A percentile compares a stretch with the other conserved stretches of the same genome.
Conservation (phyloP, 1,140 invertebrate species). For the Bombus affinis region DNA sequence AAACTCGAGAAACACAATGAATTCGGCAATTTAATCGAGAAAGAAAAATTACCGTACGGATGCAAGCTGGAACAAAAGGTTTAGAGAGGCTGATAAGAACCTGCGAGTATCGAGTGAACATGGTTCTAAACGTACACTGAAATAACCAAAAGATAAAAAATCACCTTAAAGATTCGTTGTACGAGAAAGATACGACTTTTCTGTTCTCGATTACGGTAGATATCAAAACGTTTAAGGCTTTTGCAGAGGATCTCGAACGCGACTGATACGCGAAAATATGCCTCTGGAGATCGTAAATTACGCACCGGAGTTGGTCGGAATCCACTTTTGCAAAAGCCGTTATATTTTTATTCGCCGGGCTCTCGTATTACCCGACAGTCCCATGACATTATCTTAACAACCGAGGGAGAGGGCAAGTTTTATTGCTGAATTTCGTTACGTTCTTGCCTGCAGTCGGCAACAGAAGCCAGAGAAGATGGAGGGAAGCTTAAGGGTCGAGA, state of each 20-base stretch:
- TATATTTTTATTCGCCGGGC: slow-evolving; percentile 56
- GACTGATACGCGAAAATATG: slow-evolving; percentile 27
- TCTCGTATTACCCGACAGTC: neutral
- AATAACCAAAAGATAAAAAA: neutral
- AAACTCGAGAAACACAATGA: too few species aligned
- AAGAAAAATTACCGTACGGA: too few species aligned
- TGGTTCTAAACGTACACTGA: neutral
- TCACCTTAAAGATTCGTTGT: neutral
- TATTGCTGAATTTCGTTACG: slow-evolving; percentile 51
- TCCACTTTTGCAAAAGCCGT: slow-evolving; percentile 42
- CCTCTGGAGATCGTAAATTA: slow-evolving; percentile 36
- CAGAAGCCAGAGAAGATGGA: neutral
- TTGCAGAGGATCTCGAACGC: neutral
- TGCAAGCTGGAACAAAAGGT: neutral
- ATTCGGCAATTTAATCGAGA: too few species aligned
- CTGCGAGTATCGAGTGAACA: too few species aligned
- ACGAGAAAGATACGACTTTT: too few species aligned
- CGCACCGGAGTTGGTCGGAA: neutral
- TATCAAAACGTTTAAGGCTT: neutral
- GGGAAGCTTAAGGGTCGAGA: neutral
- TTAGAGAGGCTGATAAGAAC: neutral
- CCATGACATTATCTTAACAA: slow-evolving; percentile 58
- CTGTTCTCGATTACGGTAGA: too few species aligned
- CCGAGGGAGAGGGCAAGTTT: slow-evolving; percentile 14
- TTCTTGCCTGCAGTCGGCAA: neutral